Evolutionary conservation across 2,797 vertebrate genomes (phyloP), one percentile per base, ranked within the genome.

Genomic region (Onychomys arenicola): DNA sequence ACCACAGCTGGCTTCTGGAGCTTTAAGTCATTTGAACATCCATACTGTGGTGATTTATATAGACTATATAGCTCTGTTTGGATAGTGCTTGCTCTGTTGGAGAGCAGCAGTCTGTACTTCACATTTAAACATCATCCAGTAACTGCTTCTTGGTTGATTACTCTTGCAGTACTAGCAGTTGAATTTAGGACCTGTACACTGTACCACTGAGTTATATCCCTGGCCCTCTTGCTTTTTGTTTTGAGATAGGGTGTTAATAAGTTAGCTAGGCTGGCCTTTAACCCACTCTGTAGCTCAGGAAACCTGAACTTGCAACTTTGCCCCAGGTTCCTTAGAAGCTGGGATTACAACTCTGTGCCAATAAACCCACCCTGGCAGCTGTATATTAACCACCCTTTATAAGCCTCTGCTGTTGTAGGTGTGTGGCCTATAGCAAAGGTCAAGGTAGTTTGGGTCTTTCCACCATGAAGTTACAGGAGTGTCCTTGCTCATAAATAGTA

Each of bases 371-470:
- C 87, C 55, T 78, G 65, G 49, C 23, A 96, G n/a, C 29, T 52
- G 6, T 91, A 90, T 90, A 82, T 82, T 83, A 77, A 96, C n/a
- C 14, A 87, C 40, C 55, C 59, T 91, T 96, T 76, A 21, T 76
- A 19, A 63, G 9, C 59, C 37, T 32, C n/a, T 65, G 32, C 29
- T 90, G 13, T 83, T 96, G 52, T 93, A 71, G 52, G 37, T 5
- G 0, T 87, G 25, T 93, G 63, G 32, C 32, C 59, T 55, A 71
- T 67, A 93, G 88, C 80, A 91, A 52, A 89, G 87, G 81, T 87
- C 78, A 89, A 49, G 77, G 89, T 23, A 83, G 40, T 40, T 55
- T 78, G 95, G 52, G 76, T 78, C 37, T 78, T 96, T 77, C 40
- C 25, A 61, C 25, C 55, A 29, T 55, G 40, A 11, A 73, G 29